phyloP scores from a whole-genome alignment of 2,113 vertebrate species.

The Calyptommatus sinebrachiatus region DNA sequence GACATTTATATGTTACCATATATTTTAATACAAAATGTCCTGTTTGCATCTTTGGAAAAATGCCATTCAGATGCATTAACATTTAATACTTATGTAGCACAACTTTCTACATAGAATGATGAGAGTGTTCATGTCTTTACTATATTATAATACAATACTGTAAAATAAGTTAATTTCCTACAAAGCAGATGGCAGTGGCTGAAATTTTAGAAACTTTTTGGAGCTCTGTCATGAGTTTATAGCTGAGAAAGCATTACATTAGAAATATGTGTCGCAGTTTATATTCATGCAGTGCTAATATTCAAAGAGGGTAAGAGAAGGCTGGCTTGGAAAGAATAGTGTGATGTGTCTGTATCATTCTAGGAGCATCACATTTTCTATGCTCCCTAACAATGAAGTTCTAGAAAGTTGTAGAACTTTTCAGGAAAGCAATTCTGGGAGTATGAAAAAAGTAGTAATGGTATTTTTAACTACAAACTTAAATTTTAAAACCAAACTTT shows the following conservation, averaged over 20 bases:
- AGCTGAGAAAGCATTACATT: neutral
- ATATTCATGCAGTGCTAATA: neutral
- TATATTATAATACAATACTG: neutral
- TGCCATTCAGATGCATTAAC: neutral
- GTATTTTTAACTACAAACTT: too few species aligned
- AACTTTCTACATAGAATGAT: neutral
- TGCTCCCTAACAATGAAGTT: neutral
- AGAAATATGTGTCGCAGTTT: too few species aligned
- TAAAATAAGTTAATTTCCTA: neutral
- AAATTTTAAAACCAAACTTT: neutral
- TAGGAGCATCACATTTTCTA: neutral
- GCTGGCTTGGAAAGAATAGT: neutral
- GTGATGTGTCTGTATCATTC: neutral
- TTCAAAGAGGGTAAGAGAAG: neutral
- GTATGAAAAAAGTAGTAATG: neutral
- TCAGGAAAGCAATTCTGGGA: neutral
- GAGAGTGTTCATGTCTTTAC: neutral
- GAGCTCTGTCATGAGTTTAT: neutral
- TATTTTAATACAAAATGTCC: neutral
- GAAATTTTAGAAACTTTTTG: neutral
- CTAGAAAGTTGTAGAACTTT: neutral
- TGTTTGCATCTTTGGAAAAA: neutral
- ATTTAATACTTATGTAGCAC: neutral
- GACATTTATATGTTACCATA: fast-evolving
- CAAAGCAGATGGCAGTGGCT: neutral